Percentiles rank a stretch among this genome's conserved stretches.
These are phyloP conservation scores for Drosophila sp. DNA, from an alignment of 1,140 invertebrate species.

Conservation along the genomic window DNA sequence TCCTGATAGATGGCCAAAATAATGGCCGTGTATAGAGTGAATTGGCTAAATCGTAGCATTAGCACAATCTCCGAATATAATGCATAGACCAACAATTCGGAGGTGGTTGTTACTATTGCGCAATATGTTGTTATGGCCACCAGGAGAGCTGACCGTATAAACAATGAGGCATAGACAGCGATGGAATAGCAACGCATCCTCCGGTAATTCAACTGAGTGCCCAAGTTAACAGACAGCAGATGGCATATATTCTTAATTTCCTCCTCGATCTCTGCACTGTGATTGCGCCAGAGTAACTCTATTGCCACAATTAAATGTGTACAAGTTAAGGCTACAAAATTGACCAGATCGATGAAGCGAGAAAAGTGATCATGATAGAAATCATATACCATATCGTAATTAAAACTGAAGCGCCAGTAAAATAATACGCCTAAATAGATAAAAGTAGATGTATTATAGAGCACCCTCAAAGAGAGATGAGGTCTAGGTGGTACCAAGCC, in stretches of 20 bases:
- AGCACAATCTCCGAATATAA: constrained; percentile 53
- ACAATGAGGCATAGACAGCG: constrained; percentile 6
- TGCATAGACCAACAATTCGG: constrained; percentile 14
- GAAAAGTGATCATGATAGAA: constrained; percentile 37
- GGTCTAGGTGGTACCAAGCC: constrained; percentile 34
- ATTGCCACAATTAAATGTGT: constrained; percentile 24
- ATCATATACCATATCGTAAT: constrained; percentile 36
- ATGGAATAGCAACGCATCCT: constrained; percentile 37
- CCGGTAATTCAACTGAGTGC: constrained; percentile 7
- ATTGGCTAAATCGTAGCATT: constrained; percentile 42
- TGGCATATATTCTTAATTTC: constrained; percentile 31
- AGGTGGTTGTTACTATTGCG: not conserved
- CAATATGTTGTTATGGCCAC: not conserved
- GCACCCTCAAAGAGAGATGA: constrained; percentile 8
- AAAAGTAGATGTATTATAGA: constrained; percentile 10
- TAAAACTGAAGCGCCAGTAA: constrained; percentile 24
- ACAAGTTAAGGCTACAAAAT: constrained; percentile 12
- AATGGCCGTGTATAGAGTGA: constrained; percentile 36
- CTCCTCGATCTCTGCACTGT: constrained; percentile 24
- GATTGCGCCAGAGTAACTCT: constrained; percentile 47
- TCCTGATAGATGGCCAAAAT: constrained; percentile 52
- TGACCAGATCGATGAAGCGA: constrained; percentile 35
- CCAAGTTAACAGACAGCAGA: constrained; percentile 25
- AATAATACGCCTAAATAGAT: not conserved
- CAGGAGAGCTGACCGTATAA: constrained; percentile 6